Base-by-base conservation (phyloP, 92 coral and sea anemone species). In the Blastomussa wellsi region DNA sequence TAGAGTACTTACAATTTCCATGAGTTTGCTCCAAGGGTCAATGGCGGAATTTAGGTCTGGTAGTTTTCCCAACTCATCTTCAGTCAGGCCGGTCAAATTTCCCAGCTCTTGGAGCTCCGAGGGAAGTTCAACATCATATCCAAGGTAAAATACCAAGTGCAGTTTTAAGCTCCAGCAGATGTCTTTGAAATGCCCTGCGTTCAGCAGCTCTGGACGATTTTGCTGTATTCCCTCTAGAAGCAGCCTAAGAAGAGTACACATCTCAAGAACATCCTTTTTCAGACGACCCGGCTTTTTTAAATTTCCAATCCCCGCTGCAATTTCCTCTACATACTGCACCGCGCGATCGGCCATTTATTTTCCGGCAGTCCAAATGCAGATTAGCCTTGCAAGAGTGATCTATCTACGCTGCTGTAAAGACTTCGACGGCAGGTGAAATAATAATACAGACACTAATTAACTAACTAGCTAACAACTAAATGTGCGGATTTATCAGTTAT, bases 11-110 rank as follows among this genome's bases (percentile, higher is more conserved):
- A 80, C 76, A 68, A 80, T 44, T 67, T 80, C 75, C 75, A 80
- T 22, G 84, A 66, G 24, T 29, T 38, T 80, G 33, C 75, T 48
- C 17, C 84, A 55, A 10, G 84, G 84, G 53, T 80, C 84, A 11
- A 66, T 31, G 62, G 75, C 76, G 19, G 1, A 0, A 0, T 29
- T 28, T 44, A 5, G 24, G 26, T 65, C 64, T 66, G 75, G 76
- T 0, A 31, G 75, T 1, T 0, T 14, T 1, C 15, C 0, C 20
- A 55, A 36, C 5, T 38, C 72, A 2, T 36, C 31, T 1, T 3
- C 29, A 4, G 26, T 42, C 16, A 79, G 7, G 2, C 24, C 9
- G 32, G 39, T 31, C 29, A 2, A 10, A 1, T 24, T 0, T 29
- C 74, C 83, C 26, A 79, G 3, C 0, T 17, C 37, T 0, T 42